phyloP scores from a whole-genome alignment of 2,888 invertebrate genomes.

The Itoplectis maculator region DNA sequence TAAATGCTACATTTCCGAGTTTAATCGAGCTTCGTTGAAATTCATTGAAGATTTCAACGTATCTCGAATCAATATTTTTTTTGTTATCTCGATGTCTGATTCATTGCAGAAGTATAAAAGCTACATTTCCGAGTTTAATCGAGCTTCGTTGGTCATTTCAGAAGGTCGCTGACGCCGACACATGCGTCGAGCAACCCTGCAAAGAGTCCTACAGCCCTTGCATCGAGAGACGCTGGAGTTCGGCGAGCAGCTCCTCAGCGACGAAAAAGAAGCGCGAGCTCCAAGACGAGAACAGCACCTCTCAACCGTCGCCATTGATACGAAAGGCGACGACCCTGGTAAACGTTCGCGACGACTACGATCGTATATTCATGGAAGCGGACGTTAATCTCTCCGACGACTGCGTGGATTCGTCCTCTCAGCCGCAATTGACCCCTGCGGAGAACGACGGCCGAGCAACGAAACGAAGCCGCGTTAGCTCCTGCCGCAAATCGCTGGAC shows the following conservation, averaged over 20 bases:
- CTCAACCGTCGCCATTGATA: slow-evolving; percentile 70
- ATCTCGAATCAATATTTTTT: not conserved
- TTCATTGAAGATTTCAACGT: too few relatives aligned
- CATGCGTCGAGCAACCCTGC: slow-evolving; percentile 69
- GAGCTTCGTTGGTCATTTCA: too few relatives aligned
- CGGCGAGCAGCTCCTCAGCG: slow-evolving; percentile 84
- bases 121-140: too few relatives aligned
- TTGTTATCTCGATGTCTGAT: too few relatives aligned
- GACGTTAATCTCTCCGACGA: slow-evolving; percentile 82
- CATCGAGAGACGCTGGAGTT: slow-evolving; percentile 86
- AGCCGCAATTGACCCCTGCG: slow-evolving; percentile 37
- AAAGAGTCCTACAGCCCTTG: slow-evolving; percentile 75
- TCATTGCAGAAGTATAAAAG: too few relatives aligned
- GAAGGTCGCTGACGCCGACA: slow-evolving; percentile 73
- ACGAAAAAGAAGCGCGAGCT: slow-evolving; percentile 74
- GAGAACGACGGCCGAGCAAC: slow-evolving; percentile 38
- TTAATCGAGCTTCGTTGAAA: too few relatives aligned
- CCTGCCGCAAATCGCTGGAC: slow-evolving; percentile 68
- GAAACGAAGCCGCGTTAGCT: slow-evolving; percentile 56
- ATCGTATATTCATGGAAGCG: slow-evolving; percentile 80
- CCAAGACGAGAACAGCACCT: slow-evolving; percentile 69
- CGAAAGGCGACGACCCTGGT: slow-evolving; percentile 70
- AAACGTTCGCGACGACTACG: slow-evolving; percentile 73
- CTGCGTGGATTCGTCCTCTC: slow-evolving; percentile 72
- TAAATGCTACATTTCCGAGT: too few relatives aligned